Evolutionary conservation across 2,797 vertebrate species (phyloP).

Genomic region (Phoxinus dragarum): DNA sequence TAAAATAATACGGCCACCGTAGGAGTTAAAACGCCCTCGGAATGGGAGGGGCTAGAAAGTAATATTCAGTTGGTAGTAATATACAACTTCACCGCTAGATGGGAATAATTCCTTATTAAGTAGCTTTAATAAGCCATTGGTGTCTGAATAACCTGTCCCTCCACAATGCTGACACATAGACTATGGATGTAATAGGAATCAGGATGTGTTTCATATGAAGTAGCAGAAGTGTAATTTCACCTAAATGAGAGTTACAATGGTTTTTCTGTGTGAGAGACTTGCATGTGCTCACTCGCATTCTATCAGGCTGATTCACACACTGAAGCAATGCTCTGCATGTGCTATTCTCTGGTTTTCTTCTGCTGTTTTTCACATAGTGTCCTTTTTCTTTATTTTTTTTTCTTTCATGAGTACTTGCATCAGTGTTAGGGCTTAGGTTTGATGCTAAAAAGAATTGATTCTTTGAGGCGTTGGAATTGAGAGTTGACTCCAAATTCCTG

Average conservation of each 20-base stretch:
- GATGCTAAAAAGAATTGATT: background rate
- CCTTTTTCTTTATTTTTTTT: background rate
- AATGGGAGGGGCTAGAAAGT: too few relatives aligned
- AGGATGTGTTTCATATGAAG: slow-evolving; percentile 19
- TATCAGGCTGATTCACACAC: background rate
- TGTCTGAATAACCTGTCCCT: slow-evolving; percentile 9
- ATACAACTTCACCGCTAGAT: too few relatives aligned
- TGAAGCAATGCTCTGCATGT: background rate
- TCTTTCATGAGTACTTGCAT: background rate
- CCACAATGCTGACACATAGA: background rate
- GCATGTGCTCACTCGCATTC: background rate
- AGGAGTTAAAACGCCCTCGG: too few relatives aligned
- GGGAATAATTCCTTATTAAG: too few relatives aligned
- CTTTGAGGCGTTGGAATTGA: background rate
- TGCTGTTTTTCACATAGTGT: background rate
- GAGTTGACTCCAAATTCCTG: slow-evolving; percentile 6
- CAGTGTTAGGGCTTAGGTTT: background rate
- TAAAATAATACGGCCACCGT: too few relatives aligned
- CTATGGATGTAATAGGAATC: background rate
- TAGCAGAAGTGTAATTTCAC: background rate
- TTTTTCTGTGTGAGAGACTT: background rate
- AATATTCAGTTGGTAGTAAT: too few relatives aligned
- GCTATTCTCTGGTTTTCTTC: background rate
- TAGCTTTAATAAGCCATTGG: background rate
- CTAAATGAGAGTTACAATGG: background rate